phyloP scores from a whole-genome alignment of 2,888 invertebrate species.

The Rhodophaea formosa region DNA sequence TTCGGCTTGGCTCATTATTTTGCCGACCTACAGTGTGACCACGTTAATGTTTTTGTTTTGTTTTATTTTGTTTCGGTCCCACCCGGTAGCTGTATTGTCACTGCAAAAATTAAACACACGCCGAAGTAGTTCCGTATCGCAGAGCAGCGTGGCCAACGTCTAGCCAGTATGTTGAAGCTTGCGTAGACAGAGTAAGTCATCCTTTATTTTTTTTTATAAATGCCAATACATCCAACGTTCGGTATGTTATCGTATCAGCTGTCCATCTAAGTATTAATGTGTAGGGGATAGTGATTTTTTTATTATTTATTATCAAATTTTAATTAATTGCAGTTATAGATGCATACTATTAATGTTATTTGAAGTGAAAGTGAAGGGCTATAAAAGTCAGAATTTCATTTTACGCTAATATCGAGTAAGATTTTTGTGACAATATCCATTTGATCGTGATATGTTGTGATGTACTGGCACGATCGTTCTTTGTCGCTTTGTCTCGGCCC shows the following conservation, averaged over 20 bases:
- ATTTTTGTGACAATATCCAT: no score
- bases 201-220: constrained; percentile 26
- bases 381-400: no score
- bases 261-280: no score
- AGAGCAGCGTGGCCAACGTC: constrained; percentile 34
- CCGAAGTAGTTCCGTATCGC: constrained; percentile 37
- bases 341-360: no score
- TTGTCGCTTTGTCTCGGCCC: constrained; percentile 8
- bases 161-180: constrained; percentile 34
- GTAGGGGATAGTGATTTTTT: background rate
- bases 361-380: no score
- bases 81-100: constrained; percentile 78
- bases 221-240: background rate
- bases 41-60: constrained; percentile 38
- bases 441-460: background rate
- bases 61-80: constrained; percentile 50
- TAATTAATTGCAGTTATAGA: background rate
- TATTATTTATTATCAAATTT: background rate
- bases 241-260: no score
- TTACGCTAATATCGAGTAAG: no score
- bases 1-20: constrained; percentile 13
- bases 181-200: constrained; percentile 41
- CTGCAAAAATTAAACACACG: constrained; percentile 64
- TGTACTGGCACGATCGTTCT: background rate
- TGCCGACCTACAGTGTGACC: constrained; percentile 19